Base-by-base conservation (phyloP, 64 coral and sea anemone species). In the Actinia equina region DNA sequence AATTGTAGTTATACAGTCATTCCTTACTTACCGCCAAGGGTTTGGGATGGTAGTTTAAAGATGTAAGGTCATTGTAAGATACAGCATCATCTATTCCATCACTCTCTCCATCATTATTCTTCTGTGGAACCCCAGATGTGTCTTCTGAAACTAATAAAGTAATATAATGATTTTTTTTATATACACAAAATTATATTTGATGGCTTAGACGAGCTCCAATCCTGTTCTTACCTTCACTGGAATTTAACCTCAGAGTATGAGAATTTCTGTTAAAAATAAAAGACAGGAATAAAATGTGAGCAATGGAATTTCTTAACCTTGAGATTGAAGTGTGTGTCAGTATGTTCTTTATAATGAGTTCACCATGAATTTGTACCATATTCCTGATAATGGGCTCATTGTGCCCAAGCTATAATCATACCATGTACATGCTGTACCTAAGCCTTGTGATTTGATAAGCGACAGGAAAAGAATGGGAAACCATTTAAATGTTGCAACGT, bases 1-100 rank as follows among this genome's bases (percentile, higher is more conserved):
- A 37, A 37, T 37, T 37, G 30, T 49, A 0, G 0, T 49, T 69
- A 69, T 20, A 9, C n/a, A 69, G 22, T 19, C 5, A 16, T 60
- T 60, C 23, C 13, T 65, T 4, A 80, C 92, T 86, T 71, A 93
- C 88, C 14, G 88, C 88, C 88, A 96, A 83, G 7, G 94, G 94
- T 25, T 82, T 89, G 26, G 94, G 94, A 46, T 96, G 94, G 77
- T 86, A 87, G 80, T 85, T 85, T 2, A 92, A 53, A 30, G 91
- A 87, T 63, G 88, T 46, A 22, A 96, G 57, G 19, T 84, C 88
- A 80, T 85, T 89, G 44, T 74, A 77, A 4, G 45, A 87, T 64
- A 67, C 58, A 53, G 84, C 74, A 26, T 93, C 88, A 55, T 87
- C 91, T 67, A 56, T 78, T n/a, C 59, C 65, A 42, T 91, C 89